Percentiles rank a stretch among this genome's conserved stretches.
Conservation (phyloP, 2,888 invertebrate species). For the Stictocephala bisonia region DNA sequence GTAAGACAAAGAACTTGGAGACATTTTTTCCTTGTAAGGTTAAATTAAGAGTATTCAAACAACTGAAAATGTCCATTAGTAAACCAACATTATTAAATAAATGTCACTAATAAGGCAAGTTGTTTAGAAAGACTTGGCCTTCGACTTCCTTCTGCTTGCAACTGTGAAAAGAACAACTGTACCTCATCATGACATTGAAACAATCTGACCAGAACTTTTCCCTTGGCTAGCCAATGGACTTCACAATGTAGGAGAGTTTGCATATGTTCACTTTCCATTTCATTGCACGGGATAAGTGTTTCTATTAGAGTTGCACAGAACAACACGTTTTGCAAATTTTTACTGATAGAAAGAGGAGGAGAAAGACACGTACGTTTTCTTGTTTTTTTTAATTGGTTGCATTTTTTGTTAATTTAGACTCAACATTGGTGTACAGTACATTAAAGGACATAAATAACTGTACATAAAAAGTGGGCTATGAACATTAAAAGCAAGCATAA, state of each 20-base stretch:
- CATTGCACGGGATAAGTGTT: neutral
- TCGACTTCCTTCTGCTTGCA: neutral
- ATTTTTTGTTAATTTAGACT: too few species aligned
- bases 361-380: too few species aligned
- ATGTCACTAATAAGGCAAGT: neutral
- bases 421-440: too few species aligned
- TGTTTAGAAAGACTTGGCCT: neutral
- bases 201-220: neutral
- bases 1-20: constrained; percentile 5
- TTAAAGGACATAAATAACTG: too few species aligned
- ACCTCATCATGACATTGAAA: neutral
- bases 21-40: too few species aligned
- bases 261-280: neutral
- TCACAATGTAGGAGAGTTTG: neutral
- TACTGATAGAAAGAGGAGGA: too few species aligned
- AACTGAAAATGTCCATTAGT: neutral
- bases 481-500: too few species aligned
- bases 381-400: too few species aligned
- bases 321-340: too few species aligned
- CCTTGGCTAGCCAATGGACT: neutral
- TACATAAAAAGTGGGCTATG: too few species aligned
- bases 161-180: neutral
- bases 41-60: neutral
- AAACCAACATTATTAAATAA: neutral
- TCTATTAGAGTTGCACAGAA: too few species aligned